Base-by-base conservation (phyloP, 1,140 invertebrate species). In the Platorchestia sp. region DNA sequence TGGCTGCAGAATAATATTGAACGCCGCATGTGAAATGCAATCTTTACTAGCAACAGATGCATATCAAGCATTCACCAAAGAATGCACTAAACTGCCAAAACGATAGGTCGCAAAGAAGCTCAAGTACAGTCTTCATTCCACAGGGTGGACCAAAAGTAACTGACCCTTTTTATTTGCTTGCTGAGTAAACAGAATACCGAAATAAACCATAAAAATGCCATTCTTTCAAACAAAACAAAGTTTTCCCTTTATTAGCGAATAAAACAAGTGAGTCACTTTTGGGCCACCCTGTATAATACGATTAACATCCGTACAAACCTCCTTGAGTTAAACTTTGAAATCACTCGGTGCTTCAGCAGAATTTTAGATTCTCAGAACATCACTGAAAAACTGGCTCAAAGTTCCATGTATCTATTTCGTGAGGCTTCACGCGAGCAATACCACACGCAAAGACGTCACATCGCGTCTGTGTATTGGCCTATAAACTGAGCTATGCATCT, bases 401-500 rank as follows among this genome's bases (percentile, higher is more conserved):
- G 59, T 19, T 75, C 59, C 59, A 75, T 75, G 59, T 36, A 36
- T 75, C 59, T 19, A 75, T 75, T 75, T 75, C 10, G 59, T 75
- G 59, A 75, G 36, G 27, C 59, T 19, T 3, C 59, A 10, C 14
- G 59, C 14, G 59, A 36, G 59, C 59, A 75, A 75, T 44, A 89
- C 87, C 87, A 41, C 87, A 89, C 87, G 87, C n/a, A 89, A 36
- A 27, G 59, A 89, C 87, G 5, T 89, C 43, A 42, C 87, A 89
- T 89, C 36, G 87, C n/a, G 43, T 14, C 41, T 89, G 36, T 89
- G 5, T 89, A 89, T 89, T 41, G 43, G 27, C 43, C 87, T 42
- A 89, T 89, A 89, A 89, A 89, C 41, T 89, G 87, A 89, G 43
- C 41, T 42, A 89, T 41, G 87, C 87, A 89, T 89, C 41, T 43